Conservation (phyloP, 2,113 vertebrate genomes). For the Ivindomyrus marchei region DNA sequence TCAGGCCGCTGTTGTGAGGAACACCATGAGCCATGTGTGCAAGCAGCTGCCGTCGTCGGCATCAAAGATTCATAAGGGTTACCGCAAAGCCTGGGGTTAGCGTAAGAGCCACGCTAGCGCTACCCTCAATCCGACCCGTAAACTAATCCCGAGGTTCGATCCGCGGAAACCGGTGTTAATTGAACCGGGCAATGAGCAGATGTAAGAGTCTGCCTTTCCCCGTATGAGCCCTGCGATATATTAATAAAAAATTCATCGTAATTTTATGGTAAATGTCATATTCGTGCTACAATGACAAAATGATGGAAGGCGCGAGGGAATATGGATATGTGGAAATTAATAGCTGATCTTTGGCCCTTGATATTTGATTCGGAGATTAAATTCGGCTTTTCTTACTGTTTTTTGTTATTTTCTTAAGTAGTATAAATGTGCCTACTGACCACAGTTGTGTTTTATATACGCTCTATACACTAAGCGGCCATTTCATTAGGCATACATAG, state of each 20-base stretch:
- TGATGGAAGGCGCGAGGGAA: neutral
- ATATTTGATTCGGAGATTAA: neutral
- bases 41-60: constrained; percentile 11
- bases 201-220: neutral
- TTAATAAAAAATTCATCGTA: neutral
- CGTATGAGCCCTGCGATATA: neutral
- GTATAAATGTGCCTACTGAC: neutral
- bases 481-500: neutral
- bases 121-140: neutral
- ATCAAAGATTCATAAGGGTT: constrained; percentile 28
- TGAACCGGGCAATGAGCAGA: neutral
- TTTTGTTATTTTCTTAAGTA: neutral
- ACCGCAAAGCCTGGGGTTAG: constrained; percentile 15
- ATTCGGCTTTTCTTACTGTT: neutral
- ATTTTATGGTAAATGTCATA: neutral
- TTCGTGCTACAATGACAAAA: neutral
- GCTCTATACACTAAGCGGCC: neutral
- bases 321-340: constrained; percentile 19
- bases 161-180: neutral
- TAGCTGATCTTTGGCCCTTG: constrained; percentile 11
- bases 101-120: neutral
- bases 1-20: neutral
- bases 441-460: neutral
- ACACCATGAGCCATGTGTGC: neutral
- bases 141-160: neutral